phyloP scores from a whole-genome alignment of 2,113 vertebrate species.

The Pardalotus punctatus region DNA sequence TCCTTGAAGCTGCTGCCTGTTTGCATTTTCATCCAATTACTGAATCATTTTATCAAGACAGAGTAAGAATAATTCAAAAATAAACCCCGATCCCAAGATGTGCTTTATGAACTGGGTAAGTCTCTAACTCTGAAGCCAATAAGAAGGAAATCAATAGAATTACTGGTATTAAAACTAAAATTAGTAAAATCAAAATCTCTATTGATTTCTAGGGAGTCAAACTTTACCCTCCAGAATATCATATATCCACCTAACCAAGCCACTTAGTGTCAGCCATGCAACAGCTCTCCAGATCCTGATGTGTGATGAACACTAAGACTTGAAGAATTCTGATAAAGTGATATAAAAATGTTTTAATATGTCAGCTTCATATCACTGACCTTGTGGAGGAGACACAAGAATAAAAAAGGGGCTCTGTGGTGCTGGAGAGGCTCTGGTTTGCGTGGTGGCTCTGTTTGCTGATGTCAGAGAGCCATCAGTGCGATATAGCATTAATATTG shows the following conservation, averaged over 20 bases:
- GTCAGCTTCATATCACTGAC: not conserved
- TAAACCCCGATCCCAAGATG: not conserved
- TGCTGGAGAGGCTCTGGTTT: not conserved
- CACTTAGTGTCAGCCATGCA: not conserved
- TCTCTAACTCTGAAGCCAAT: not conserved
- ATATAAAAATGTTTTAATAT: not conserved
- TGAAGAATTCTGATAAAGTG: not conserved
- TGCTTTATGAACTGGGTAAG: not conserved
- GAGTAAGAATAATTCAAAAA: not conserved
- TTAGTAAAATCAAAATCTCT: not conserved
- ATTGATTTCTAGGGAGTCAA: not conserved
- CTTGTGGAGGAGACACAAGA: not conserved
- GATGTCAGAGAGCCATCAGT: constrained; percentile 49
- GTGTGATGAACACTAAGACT: not conserved
- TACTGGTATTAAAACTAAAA: not conserved
- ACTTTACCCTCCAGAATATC: not conserved
- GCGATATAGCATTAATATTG: constrained; percentile 31
- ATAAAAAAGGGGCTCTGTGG: not conserved
- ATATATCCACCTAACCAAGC: not conserved
- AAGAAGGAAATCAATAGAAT: not conserved
- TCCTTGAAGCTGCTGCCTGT: not conserved
- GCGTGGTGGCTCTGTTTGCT: constrained; percentile 7
- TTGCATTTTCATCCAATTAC: not conserved
- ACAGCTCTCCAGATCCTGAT: not conserved
- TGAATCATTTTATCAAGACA: not conserved